phyloP scores from a whole-genome alignment of 2,797 vertebrate genomes.

The Diplodus sargus region DNA sequence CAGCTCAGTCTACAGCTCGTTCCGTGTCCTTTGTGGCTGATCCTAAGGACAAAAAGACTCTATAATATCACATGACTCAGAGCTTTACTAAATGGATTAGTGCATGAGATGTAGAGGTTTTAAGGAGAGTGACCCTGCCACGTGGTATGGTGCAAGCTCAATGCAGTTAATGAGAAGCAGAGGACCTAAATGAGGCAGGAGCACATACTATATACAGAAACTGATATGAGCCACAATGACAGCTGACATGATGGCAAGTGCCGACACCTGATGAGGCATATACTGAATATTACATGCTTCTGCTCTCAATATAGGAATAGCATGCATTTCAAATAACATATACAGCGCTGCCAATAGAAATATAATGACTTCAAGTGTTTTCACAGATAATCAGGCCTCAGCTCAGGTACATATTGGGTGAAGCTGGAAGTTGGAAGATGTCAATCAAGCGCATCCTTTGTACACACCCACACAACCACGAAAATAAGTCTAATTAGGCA shows the following conservation, averaged over 20 bases:
- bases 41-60: constrained; percentile 35
- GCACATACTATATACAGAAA: background rate
- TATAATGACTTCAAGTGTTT: constrained; percentile 1
- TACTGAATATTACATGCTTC: background rate
- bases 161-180: constrained; percentile 5
- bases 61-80: constrained; percentile 60
- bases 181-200: background rate
- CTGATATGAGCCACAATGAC: background rate
- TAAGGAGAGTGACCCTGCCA: constrained; percentile 13
- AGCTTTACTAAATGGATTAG: constrained; percentile 55
- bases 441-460: background rate
- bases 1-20: constrained; percentile 19
- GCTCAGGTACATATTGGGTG: background rate
- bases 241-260: background rate
- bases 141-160: constrained; percentile 12
- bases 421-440: background rate
- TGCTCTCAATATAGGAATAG: background rate
- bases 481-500: background rate
- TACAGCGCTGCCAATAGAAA: background rate
- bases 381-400: background rate
- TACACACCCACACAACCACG: background rate
- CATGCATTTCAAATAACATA: constrained; percentile 3
- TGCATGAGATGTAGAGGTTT: constrained; percentile 35
- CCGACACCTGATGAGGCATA: background rate
- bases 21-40: constrained; percentile 6